Percentiles rank a stretch among this genome's conserved stretches.
phyloP scores from a whole-genome alignment of 2,113 vertebrate species.

The Tautogolabrus adspersus region DNA sequence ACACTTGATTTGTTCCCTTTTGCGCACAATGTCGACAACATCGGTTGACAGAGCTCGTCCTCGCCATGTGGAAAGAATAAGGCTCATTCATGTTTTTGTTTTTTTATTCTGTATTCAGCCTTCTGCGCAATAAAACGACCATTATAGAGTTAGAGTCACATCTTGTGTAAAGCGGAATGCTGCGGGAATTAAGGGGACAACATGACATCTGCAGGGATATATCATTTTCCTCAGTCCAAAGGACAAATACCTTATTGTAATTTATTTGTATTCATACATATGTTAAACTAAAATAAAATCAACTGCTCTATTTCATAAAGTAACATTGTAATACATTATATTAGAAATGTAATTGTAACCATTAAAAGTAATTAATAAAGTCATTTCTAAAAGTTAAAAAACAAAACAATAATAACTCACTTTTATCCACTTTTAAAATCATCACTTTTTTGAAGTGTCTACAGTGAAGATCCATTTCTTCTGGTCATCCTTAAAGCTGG shows the following conservation, averaged over 20 bases:
- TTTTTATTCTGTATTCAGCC: conserved; percentile 37
- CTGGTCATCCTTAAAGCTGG: conserved; percentile 17
- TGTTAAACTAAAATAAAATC: no score
- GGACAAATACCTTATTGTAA: neutral
- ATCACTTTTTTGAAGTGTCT: neutral
- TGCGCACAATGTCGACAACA: conserved; percentile 91
- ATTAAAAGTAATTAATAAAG: neutral
- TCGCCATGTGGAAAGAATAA: conserved; percentile 53
- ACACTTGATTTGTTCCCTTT: conserved; percentile 98
- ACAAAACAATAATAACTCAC: neutral
- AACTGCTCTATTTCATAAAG: no score
- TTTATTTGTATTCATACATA: no score
- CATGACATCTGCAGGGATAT: neutral
- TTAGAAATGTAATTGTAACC: neutral
- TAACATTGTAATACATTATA: no score
- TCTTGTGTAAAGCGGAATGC: conserved; percentile 14
- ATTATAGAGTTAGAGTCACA: conserved; percentile 44
- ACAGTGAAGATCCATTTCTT: neutral
- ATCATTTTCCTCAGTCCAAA: neutral
- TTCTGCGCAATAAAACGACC: conserved; percentile 55
- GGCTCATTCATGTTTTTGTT: conserved; percentile 45
- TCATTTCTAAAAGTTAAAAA: neutral
- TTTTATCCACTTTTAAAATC: neutral
- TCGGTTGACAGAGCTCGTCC: conserved; percentile 89
- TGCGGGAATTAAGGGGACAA: conserved; percentile 22